Evolutionary conservation across 2,113 vertebrate genomes (phyloP), one percentile per base, ranked within the genome.

Genomic region (Thalassoma bifasciatum): DNA sequence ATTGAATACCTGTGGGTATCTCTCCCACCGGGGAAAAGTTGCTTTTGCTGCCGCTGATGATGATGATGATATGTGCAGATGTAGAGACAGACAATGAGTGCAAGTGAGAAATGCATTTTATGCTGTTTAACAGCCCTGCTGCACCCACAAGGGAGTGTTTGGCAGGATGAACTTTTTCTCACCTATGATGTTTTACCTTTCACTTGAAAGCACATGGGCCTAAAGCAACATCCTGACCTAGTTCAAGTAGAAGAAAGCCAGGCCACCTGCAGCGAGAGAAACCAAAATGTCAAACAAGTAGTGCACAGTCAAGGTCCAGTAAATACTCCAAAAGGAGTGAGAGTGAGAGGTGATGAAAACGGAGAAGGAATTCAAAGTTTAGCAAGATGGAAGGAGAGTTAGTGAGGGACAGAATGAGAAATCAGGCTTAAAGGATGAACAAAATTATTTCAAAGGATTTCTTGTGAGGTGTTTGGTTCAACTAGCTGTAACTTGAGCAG

Each of bases 131-230:
- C 59, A 56, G 37, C 64, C 8, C 46, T 63, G 16, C 46, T 50
- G n/a, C 34, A 22, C 8, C 44, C 24, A 42, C 26, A 46, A 59
- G n/a, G 42, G 36, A 70, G 13, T 64, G 49, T 52, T 60, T 67
- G 46, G 47, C 62, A 72, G 53, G 62, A 50, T 80, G 60, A 83
- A 76, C 58, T 76, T 70, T 67, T 77, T 62, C 75, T 85, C 57
- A 80, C 70, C 67, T 83, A 36, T 3, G 7, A 60, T 78, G 47
- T 78, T 63, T 72, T 73, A 19, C 4, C 38, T 17, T 60, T 21
- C 12, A 49, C 34, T 49, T 69, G 23, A 70, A 86, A 61, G 61
- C 52, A 23, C 53, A 79, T 1, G 2, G 75, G 42, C 58, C 51
- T 36, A 81, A 56, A 88, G 77, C 46, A 67, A 71, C 49, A 72